These are phyloP conservation scores for Trachymyrmex cornetzi DNA, from an alignment of 1,140 invertebrate species.

Conservation along the genomic window DNA sequence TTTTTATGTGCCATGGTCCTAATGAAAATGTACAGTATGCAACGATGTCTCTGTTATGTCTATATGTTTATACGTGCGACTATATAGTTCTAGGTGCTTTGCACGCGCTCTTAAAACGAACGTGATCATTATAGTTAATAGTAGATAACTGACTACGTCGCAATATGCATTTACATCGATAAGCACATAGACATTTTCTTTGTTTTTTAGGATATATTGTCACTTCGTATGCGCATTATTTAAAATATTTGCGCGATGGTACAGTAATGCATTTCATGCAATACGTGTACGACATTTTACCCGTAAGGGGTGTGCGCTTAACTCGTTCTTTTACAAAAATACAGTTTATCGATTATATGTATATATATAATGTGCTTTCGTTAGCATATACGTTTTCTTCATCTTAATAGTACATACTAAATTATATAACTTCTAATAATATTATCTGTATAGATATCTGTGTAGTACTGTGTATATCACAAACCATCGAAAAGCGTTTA, in stretches of 20 bases:
- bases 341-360: constrained; percentile 45
- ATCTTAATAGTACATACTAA: constrained; percentile 7
- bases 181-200: constrained; percentile 44
- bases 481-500: constrained; percentile 21
- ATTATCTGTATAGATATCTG: constrained; percentile 3
- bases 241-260: constrained; percentile 43
- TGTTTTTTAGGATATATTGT: constrained; percentile 23
- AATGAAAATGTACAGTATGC: neutral
- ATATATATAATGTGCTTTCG: constrained; percentile 19
- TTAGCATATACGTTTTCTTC: constrained; percentile 13
- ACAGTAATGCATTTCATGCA: constrained; percentile 75
- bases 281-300: constrained; percentile 51
- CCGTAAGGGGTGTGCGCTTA: constrained; percentile 62
- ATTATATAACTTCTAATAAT: constrained; percentile 41
- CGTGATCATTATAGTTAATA: constrained; percentile 15
- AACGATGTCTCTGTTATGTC: neutral
- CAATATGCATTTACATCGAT: constrained; percentile 44
- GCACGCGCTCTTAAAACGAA: constrained; percentile 16
- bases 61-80: neutral
- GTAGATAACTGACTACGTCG: constrained; percentile 15
- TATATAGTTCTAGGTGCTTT: neutral
- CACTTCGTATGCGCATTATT: constrained; percentile 40
- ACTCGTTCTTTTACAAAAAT: constrained; percentile 68
- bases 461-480: constrained; percentile 15
- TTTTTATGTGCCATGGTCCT: no score